Percentiles rank a stretch among this genome's conserved stretches.
These are phyloP conservation scores for Halictus ligatus DNA, from an alignment of 2,888 invertebrate species.

Conservation along the genomic window DNA sequence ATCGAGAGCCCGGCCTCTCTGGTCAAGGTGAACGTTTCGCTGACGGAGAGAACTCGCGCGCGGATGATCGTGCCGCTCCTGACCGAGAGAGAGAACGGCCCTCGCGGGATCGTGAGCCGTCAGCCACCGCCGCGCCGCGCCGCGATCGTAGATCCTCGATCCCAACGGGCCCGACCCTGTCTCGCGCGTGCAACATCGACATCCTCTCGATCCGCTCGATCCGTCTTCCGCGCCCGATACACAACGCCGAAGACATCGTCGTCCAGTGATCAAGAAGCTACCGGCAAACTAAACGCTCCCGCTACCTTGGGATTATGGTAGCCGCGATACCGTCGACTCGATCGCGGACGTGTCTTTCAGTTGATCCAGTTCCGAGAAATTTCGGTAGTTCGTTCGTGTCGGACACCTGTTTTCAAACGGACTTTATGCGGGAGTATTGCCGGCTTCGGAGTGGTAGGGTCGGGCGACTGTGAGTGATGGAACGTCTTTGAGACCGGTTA, in stretches of 20 bases:
- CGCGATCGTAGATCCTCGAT: conserved; percentile 17
- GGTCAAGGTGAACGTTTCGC: conserved; percentile 69
- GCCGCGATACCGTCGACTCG: not conserved
- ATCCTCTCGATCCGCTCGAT: not conserved
- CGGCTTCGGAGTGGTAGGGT: not conserved
- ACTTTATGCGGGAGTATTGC: too few relatives aligned
- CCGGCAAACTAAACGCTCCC: not conserved
- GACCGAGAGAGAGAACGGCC: conserved; percentile 64
- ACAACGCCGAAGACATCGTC: not conserved
- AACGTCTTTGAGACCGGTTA: not conserved
- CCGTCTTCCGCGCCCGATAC: not conserved
- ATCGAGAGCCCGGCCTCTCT: conserved; percentile 41
- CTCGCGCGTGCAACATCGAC: not conserved
- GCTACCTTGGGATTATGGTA: not conserved
- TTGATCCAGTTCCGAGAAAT: not conserved
- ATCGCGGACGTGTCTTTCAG: not conserved
- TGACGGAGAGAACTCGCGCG: conserved; percentile 52
- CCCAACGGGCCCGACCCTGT: not conserved
- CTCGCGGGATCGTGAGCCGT: conserved; percentile 31
- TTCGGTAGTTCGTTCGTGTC: too few relatives aligned
- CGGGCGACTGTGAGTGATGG: not conserved
- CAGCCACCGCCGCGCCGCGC: conserved; percentile 20
- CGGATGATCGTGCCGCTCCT: conserved; percentile 67
- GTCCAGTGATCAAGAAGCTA: not conserved
- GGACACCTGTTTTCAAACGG: too few relatives aligned